Evolutionary conservation across 2,888 invertebrate species (phyloP), one percentile per base, ranked within the genome.

Genomic region (Epinotia nisella): DNA sequence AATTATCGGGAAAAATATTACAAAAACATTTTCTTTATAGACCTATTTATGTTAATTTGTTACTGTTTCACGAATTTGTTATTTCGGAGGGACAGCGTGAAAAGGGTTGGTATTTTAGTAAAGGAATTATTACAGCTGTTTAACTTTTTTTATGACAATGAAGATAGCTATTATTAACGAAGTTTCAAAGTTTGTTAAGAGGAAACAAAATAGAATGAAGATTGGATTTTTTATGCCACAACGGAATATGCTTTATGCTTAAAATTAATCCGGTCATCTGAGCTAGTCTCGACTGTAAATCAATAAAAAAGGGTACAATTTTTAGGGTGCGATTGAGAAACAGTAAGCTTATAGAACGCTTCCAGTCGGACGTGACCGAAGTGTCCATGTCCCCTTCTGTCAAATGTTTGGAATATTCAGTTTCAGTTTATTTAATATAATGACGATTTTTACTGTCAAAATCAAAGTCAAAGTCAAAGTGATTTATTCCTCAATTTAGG

Each of bases 1-100:
- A 87, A 86, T 85, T 85, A 87, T 83, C 82, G 62, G 49, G 58
- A 71, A 65, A 71, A 71, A 51, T 70, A 49, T 62, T 45, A 45
- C 70, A 56, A 70, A 70, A 55, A 70, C 55, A 55, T 62, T 66
- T 56, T 62, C 29, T 62, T 58, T 53, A 62, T 70, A 70, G 41
- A 70, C 53, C 61, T 41, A 61, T 70, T 70, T 41, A 59, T 67
- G 29, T 39, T 61, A 61, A 60, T 61, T 70, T 70, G 61, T 24
- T 56, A 41, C 58, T 35, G n/a, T 58, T 61, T 53, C 35, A 35
- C n/a, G 17, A 59, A 58, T 67, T 58, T 49, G 45, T 58, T 58
- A 29, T 45, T 24, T 10, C 3, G 2, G 10, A 10, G 53, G 39
- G 13, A 19, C 35, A 24, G 11, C 45, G 61, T 53, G 19, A 24